Percentiles rank a stretch among this genome's conserved stretches.
phyloP scores from a whole-genome alignment of 2,113 vertebrate species.

The Rhabdomys dilectus region DNA sequence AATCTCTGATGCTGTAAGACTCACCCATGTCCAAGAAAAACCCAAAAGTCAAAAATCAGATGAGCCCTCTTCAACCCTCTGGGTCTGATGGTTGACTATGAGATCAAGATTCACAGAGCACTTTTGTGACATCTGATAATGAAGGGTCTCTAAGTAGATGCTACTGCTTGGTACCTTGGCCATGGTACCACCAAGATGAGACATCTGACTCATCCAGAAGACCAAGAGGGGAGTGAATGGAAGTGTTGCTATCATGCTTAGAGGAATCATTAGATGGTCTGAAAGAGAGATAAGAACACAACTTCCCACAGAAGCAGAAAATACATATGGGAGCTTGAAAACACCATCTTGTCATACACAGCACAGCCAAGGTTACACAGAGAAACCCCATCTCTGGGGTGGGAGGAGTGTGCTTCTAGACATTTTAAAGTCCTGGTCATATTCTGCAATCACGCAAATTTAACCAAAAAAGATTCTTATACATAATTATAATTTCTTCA shows the following conservation, averaged over 20 bases:
- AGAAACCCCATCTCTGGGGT: not conserved
- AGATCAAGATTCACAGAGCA: not conserved
- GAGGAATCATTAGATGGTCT: not conserved
- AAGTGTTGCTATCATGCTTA: not conserved
- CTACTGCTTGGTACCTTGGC: not conserved
- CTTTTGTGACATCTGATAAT: constrained; percentile 5
- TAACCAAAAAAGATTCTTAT: constrained; percentile 25
- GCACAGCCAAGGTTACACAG: not conserved
- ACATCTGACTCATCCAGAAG: not conserved
- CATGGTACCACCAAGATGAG: not conserved
- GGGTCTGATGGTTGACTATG: not conserved
- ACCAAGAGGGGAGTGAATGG: not conserved
- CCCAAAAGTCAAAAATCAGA: not conserved
- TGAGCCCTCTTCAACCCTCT: constrained; percentile 45
- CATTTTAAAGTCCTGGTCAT: constrained; percentile 14
- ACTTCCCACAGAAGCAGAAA: constrained; percentile 35
- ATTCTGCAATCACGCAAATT: constrained; percentile 1
- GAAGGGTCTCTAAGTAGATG: not conserved
- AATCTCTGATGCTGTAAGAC: constrained; percentile 4
- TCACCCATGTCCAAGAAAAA: not conserved
- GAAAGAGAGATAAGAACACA: not conserved
- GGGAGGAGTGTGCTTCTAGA: not conserved
- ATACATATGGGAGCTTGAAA: not conserved
- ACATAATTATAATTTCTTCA: constrained; percentile 39
- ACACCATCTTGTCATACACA: constrained; percentile 4